A percentile compares a stretch with the other conserved stretches of the same genome.
Evolutionary conservation across 1,140 invertebrate genomes (phyloP).

Genomic region (Drosophila tsacasi): DNA sequence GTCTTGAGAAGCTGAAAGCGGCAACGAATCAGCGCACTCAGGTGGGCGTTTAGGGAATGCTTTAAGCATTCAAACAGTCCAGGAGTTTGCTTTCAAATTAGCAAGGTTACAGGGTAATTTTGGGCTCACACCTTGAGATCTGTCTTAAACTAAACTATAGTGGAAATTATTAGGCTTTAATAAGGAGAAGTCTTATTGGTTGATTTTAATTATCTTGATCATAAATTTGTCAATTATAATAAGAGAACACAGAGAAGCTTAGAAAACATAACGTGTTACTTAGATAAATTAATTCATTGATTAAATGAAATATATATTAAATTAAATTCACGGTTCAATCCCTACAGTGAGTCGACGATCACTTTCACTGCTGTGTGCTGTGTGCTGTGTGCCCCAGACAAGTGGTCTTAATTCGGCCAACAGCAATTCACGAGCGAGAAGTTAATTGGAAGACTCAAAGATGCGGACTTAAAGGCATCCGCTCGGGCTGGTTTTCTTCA

Average conservation of each 20-base stretch:
- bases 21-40: constrained; percentile 17
- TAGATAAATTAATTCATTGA: too few relatives aligned
- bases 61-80: constrained; percentile 13
- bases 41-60: constrained; percentile 34
- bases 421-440: constrained; percentile 24
- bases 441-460: constrained; percentile 48
- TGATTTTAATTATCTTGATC: neutral
- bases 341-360: neutral
- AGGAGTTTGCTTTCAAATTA: neutral
- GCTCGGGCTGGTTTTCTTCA: constrained; percentile 24
- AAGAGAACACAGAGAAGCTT: too few relatives aligned
- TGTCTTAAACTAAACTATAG: too few relatives aligned
- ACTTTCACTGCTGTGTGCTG: neutral
- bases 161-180: neutral
- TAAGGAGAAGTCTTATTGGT: neutral
- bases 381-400: constrained; percentile 4
- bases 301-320: too few relatives aligned
- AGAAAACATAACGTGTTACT: too few relatives aligned
- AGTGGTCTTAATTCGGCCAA: constrained; percentile 4
- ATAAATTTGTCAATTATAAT: neutral
- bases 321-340: too few relatives aligned
- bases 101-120: neutral
- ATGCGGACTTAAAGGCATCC: constrained; percentile 38
- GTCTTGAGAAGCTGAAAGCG: constrained; percentile 26
- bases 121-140: too few relatives aligned